These are phyloP conservation scores for Thamnophis sirtalis DNA, from an alignment of 2,113 vertebrate species.

Conservation along the genomic window DNA sequence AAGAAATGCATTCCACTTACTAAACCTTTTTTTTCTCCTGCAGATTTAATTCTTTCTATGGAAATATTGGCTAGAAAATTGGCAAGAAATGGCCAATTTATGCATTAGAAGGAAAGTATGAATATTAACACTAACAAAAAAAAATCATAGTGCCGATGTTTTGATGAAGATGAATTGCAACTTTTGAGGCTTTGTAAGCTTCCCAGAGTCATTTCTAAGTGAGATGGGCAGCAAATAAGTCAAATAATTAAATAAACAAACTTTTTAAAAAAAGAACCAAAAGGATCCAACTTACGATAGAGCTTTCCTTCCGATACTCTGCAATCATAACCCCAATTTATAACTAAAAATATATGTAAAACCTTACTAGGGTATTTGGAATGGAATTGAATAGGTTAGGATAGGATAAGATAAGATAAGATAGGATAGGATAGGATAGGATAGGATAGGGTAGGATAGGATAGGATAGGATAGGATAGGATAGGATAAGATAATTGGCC, in stretches of 20 bases:
- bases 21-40: slow-evolving; percentile 35
- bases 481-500: background rate
- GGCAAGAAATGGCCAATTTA: slow-evolving; percentile 71
- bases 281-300: background rate
- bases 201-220: background rate
- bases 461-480: too few species aligned
- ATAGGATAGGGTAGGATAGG: too few species aligned
- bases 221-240: background rate
- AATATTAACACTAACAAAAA: slow-evolving; percentile 68
- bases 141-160: slow-evolving; percentile 67
- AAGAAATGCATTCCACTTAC: slow-evolving; percentile 53
- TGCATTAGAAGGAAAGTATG: slow-evolving; percentile 68
- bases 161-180: slow-evolving; percentile 70
- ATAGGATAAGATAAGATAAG: rapidly evolving
- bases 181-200: slow-evolving; percentile 27
- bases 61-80: slow-evolving; percentile 61
- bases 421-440: too few species aligned
- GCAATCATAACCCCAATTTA: background rate
- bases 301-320: background rate
- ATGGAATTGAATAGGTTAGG: too few species aligned
- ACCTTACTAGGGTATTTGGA: background rate
- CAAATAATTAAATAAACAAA: background rate
- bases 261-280: slow-evolving; percentile 46
- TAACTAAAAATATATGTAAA: slow-evolving; percentile 9
- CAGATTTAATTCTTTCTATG: slow-evolving; percentile 55